These are phyloP conservation scores for Rhopalosiphum nymphaeae DNA, from an alignment of 2,888 invertebrate genomes.

Conservation along the genomic window DNA sequence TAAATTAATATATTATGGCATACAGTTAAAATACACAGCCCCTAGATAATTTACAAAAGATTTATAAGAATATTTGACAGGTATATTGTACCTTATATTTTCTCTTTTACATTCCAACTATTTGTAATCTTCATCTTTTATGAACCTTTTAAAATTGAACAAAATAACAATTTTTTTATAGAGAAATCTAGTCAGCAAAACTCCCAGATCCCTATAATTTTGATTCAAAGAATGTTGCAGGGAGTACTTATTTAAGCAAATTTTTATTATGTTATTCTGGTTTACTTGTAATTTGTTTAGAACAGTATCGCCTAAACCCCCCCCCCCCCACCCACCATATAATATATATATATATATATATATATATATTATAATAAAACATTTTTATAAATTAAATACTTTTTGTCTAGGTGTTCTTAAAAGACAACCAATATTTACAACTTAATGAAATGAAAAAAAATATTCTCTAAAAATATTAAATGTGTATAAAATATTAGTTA, in stretches of 20 bases:
- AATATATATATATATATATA: no score
- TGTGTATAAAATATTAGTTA: no score
- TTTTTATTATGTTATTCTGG: not conserved
- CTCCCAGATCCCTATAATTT: not conserved
- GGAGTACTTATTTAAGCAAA: not conserved
- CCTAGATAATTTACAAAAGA: not conserved
- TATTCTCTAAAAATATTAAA: no score
- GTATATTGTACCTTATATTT: not conserved
- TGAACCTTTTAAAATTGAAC: not conserved
- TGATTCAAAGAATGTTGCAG: not conserved
- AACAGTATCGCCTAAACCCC: not conserved
- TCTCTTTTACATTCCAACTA: not conserved
- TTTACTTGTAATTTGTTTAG: not conserved
- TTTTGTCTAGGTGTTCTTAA: no score
- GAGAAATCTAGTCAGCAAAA: not conserved
- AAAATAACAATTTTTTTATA: not conserved
- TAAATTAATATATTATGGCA: no score
- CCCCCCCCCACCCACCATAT: no score
- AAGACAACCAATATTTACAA: no score
- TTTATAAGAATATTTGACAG: not conserved
- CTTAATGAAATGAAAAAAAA: no score
- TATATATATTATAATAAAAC: no score
- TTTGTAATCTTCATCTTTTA: not conserved
- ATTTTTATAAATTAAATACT: no score
- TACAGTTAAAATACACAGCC: no score